Evolutionary conservation across 2,797 vertebrate genomes (phyloP).

Genomic region (Poecilia gillii): DNA sequence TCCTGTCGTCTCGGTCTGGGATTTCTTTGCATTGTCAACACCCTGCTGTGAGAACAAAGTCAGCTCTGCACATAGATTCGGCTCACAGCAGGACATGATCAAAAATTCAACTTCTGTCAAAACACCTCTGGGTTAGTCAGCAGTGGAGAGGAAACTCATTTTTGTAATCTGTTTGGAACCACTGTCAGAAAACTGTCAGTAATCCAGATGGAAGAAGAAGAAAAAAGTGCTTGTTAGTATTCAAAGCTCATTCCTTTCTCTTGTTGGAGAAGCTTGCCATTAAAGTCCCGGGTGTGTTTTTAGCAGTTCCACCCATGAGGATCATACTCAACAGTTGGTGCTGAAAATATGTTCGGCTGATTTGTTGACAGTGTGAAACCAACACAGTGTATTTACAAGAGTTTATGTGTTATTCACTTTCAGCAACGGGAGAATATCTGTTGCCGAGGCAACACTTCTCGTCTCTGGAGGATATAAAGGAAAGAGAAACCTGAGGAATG

Average conservation of each 20-base stretch:
- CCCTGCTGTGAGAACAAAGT: slow-evolving; percentile 63
- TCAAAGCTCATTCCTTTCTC: slow-evolving; percentile 28
- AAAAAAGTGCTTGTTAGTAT: slow-evolving; percentile 19
- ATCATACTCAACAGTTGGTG: slow-evolving; percentile 47
- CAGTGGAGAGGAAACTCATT: slow-evolving; percentile 25
- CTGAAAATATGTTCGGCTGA: slow-evolving; percentile 52
- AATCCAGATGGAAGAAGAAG: slow-evolving; percentile 12
- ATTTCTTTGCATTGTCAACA: slow-evolving; percentile 48
- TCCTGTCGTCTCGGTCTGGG: slow-evolving; percentile 38
- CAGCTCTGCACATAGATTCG: slow-evolving; percentile 53
- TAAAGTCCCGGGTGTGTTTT: slow-evolving; percentile 46
- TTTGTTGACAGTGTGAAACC: slow-evolving; percentile 63
- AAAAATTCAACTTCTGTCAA: slow-evolving; percentile 50
- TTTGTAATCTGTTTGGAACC: slow-evolving; percentile 38
- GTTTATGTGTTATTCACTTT: slow-evolving; percentile 51
- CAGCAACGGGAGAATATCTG: slow-evolving; percentile 54
- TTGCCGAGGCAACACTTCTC: slow-evolving; percentile 71
- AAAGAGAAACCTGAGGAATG: slow-evolving; percentile 57
- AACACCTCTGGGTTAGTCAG: slow-evolving; percentile 42
- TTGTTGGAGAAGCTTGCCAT: slow-evolving; percentile 23
- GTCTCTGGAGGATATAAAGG: slow-evolving; percentile 49
- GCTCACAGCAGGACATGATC: slow-evolving; percentile 51
- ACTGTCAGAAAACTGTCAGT: slow-evolving; percentile 35
- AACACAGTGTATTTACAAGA: slow-evolving; percentile 40
- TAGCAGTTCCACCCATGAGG: slow-evolving; percentile 41